These are phyloP conservation scores for Phoxinus dragarum DNA, from an alignment of 2,797 vertebrate species.

Conservation along the genomic window DNA sequence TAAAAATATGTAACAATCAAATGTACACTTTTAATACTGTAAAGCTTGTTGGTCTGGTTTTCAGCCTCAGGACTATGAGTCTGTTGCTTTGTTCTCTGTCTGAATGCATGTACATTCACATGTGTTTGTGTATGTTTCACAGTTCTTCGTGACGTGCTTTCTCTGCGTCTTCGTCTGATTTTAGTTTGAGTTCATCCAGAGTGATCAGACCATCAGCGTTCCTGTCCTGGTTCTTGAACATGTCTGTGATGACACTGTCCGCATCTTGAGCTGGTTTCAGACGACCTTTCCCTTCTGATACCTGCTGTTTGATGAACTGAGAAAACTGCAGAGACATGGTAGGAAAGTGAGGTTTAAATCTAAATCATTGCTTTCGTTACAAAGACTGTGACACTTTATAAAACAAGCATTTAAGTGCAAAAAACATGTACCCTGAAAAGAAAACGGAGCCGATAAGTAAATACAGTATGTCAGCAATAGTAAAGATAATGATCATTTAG, in stretches of 20 bases:
- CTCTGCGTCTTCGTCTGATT: slow-evolving; percentile 88
- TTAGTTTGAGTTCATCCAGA: slow-evolving; percentile 88
- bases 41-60: neutral
- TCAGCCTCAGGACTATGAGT: slow-evolving; percentile 10
- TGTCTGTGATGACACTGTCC: slow-evolving; percentile 84
- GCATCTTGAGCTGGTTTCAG: slow-evolving; percentile 85
- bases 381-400: neutral
- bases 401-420: neutral
- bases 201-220: slow-evolving; percentile 90
- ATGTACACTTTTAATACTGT: slow-evolving; percentile 33
- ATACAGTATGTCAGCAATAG: neutral
- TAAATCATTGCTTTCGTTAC: neutral
- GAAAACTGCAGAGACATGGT: slow-evolving; percentile 80
- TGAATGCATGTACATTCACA: neutral
- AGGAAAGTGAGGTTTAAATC: neutral
- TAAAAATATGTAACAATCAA: neutral
- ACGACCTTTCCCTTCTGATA: slow-evolving; percentile 88
- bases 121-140: slow-evolving; percentile 70
- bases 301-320: slow-evolving; percentile 89
- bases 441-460: neutral
- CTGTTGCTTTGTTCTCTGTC: slow-evolving; percentile 19
- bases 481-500: neutral
- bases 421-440: neutral
- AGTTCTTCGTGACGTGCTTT: slow-evolving; percentile 88
- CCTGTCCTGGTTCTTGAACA: slow-evolving; percentile 96